phyloP scores from a whole-genome alignment of 2,888 invertebrate genomes.

The Phania funesta region DNA sequence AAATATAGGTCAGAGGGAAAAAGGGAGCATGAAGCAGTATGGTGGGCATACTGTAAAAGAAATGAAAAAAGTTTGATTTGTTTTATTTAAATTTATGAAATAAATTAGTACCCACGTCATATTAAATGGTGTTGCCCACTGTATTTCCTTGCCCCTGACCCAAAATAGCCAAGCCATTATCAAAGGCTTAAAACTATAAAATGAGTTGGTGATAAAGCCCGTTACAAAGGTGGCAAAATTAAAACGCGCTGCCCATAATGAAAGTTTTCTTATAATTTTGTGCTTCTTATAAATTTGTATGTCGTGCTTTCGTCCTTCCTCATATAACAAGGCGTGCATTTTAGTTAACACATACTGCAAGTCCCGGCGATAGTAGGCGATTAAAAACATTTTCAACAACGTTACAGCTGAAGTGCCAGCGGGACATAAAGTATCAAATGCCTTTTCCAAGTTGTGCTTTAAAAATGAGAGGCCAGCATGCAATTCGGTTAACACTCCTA shows the following conservation, averaged over 20 bases:
- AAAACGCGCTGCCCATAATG: slow-evolving; percentile 70
- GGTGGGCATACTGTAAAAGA: slow-evolving; percentile 70
- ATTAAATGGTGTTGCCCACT: slow-evolving; percentile 73
- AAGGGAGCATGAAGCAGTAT: slow-evolving; percentile 64
- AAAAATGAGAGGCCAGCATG: slow-evolving; percentile 70
- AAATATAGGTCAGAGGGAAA: slow-evolving; percentile 72
- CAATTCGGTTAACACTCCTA: slow-evolving; percentile 73
- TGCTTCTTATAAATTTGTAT: slow-evolving; percentile 61
- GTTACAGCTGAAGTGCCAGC: slow-evolving; percentile 75
- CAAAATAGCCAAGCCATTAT: slow-evolving; percentile 68
- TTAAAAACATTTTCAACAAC: slow-evolving; percentile 73
- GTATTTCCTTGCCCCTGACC: slow-evolving; percentile 60
- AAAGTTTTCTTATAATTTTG: slow-evolving; percentile 60
- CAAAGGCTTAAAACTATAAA: slow-evolving; percentile 73
- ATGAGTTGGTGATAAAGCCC: slow-evolving; percentile 71
- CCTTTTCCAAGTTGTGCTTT: slow-evolving; percentile 63
- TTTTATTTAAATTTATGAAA: too few relatives aligned
- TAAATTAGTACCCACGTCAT: slow-evolving; percentile 72
- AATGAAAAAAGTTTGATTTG: not conserved
- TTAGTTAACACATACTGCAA: slow-evolving; percentile 67
- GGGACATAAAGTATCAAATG: slow-evolving; percentile 74
- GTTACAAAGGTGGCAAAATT: slow-evolving; percentile 74
- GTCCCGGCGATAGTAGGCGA: slow-evolving; percentile 70
- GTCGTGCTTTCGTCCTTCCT: not conserved
- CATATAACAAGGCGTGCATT: slow-evolving; percentile 67